Evolutionary conservation across 2,113 vertebrate species (phyloP), one percentile per base, ranked within the genome.

Genomic region (Toxotes jaculatrix): DNA sequence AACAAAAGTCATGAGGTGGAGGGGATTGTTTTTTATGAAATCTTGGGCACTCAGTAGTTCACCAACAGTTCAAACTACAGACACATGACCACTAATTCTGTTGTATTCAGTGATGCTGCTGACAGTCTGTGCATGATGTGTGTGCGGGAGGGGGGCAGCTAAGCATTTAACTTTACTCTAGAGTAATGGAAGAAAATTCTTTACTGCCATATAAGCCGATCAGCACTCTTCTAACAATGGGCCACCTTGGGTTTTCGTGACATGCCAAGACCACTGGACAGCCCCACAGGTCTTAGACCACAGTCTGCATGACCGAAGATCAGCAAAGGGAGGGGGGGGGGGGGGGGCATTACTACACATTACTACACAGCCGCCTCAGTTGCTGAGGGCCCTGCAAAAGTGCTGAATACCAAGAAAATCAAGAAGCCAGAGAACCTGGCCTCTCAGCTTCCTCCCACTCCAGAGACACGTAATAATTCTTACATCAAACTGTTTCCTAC

Each of bases 211-310:
- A 83, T 83, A 83, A 86, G 70, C 73, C 10, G 70, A 60, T 89
- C 53, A 82, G 77, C 62, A 64, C 19, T 61, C 76, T 4, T 32
- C 32, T 57, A 77, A 89, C 82, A 89, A 87, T 84, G 38, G 80
- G 36, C 79, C 77, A 88, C 75, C 82, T 88, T 86, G 55, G 83
- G 77, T 67, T 78, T 80, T 80, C 27, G 19, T 84, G 66, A 74
- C 74, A 87, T 63, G 75, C 70, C 68, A 65, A 82, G 70, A 79
- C 82, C 74, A 74, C 47, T 34, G 19, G 32, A 74, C 53, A 43
- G 60, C 47, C 27, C n/a, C 27, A 27, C n/a, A 55, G 51, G 7
- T 56, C 69, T 43, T 23, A 75, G 62, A 68, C 32, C 62, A 21
- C 14, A 74, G 70, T 57, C 55, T 31, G n/a, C 72, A 38, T 64